Evolutionary conservation across 2,113 vertebrate species (phyloP), one percentile per base, ranked within the genome.

Genomic region (Arvicanthis niloticus): DNA sequence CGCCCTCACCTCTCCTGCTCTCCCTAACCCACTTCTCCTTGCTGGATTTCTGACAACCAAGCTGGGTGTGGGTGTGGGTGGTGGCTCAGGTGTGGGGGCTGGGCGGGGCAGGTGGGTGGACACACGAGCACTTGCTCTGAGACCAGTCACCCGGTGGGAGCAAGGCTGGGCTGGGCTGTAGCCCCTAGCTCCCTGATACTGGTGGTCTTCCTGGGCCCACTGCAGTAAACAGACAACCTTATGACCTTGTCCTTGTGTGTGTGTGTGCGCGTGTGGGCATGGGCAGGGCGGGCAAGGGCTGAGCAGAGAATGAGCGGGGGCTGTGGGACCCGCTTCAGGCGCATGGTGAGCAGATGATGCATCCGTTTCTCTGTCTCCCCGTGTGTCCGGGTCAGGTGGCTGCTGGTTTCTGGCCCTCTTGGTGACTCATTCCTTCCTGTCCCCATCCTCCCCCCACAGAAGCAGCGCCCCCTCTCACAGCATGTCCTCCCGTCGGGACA

Each of bases 401-500:
- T 62, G 93, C 89, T 95, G 81, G 95, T 97, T 93, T 95, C 77
- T 78, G 48, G 76, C 86, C 92, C 80, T 94, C 51, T 94, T 97
- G 73, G 65, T 97, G 77, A 94, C 11, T 37, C 29, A 17, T 95
- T 77, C 96, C 80, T 67, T 97, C 95, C 53, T 98, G 80, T 98
- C 89, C 95, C 92, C 13, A 5, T 37, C 19, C 93, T 72, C 65
- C 97, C 88, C 96, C 86, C 98, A 88, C 98, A 99, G 99, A 97
- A 99, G 98, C 98, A 99, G 99, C 95, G 93, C 82, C 65, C 99
- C 98, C 97, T 99, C 99, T 97, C 99, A 98, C 98, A 99, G 99
- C 98, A 99, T 99, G 99, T 99, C 99, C 97, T 99, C 99, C 97
- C 99, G 99, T 98, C 99, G 99, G 98, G 99, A 99, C 98, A 99